These are phyloP conservation scores for Lasioglossum leucozonium DNA, from an alignment of 2,888 invertebrate genomes.

Conservation along the genomic window DNA sequence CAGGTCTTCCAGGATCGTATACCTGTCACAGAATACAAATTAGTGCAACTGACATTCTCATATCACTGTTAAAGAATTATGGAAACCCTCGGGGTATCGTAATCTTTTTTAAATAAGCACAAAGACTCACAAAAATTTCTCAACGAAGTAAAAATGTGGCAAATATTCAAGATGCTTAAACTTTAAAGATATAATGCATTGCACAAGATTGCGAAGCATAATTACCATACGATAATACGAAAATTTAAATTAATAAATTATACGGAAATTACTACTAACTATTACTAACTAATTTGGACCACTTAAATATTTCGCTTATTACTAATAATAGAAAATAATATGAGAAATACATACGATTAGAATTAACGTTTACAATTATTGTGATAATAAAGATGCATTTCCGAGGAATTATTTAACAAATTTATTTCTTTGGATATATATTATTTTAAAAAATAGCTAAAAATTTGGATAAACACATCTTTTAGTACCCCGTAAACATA, in stretches of 20 bases:
- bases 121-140: not conserved
- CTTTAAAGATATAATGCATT: not conserved
- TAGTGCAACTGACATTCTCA: not conserved
- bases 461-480: too few species aligned
- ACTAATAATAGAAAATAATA: not conserved
- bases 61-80: not conserved
- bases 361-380: too few species aligned
- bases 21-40: conserved; percentile 68
- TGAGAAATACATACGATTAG: not conserved
- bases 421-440: too few species aligned
- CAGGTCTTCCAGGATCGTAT: conserved; percentile 80
- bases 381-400: too few species aligned
- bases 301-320: not conserved
- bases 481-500: too few species aligned
- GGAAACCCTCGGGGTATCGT: not conserved
- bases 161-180: not conserved
- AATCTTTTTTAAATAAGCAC: not conserved
- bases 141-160: not conserved
- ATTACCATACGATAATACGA: too few species aligned
- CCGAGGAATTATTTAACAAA: too few species aligned
- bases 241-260: too few species aligned
- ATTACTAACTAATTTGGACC: not conserved
- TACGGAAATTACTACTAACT: not conserved
- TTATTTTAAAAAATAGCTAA: too few species aligned
- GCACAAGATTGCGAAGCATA: not conserved